These are phyloP conservation scores for Lepas anatifera DNA, from an alignment of 2,888 invertebrate genomes.

Conservation along the genomic window DNA sequence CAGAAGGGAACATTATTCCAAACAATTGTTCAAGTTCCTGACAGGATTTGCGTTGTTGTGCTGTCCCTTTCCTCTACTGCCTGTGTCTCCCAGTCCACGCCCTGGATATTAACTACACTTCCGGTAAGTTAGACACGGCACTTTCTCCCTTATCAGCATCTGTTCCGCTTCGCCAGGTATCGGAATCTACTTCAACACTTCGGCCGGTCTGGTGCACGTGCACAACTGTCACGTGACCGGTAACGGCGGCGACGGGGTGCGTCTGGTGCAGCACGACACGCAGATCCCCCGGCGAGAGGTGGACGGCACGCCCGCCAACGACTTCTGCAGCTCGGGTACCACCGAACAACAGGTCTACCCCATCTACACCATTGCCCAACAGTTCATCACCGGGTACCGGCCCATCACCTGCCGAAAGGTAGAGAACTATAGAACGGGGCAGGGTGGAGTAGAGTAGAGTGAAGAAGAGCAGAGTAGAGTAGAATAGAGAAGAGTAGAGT, in stretches of 20 bases:
- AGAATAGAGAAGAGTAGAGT: too few relatives aligned
- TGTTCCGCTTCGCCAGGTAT: conserved; percentile 48
- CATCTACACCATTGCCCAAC: neutral
- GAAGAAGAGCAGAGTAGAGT: too few relatives aligned
- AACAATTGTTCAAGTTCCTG: too few relatives aligned
- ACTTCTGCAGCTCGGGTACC: conserved; percentile 72
- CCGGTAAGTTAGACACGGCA: too few relatives aligned
- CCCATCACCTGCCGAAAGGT: neutral
- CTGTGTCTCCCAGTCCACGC: too few relatives aligned
- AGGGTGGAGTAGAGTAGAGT: too few relatives aligned
- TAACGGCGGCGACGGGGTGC: conserved; percentile 82
- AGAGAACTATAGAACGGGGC: too few relatives aligned
- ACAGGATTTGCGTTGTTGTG: too few relatives aligned
- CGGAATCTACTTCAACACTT: conserved; percentile 79
- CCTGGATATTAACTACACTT: too few relatives aligned
- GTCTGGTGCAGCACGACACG: conserved; percentile 64
- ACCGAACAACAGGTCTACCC: conserved; percentile 67
- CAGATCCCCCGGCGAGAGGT: conserved; percentile 51
- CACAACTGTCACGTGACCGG: conserved; percentile 63
- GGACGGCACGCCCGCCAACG: conserved; percentile 56
- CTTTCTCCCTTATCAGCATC: too few relatives aligned
- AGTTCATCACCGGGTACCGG: neutral
- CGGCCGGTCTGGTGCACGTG: conserved; percentile 64
- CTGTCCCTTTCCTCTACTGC: too few relatives aligned
- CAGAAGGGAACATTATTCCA: too few relatives aligned